Percentiles rank a stretch among this genome's conserved stretches.
Conservation (phyloP, 2,797 vertebrate genomes). For the Morelia viridis region DNA sequence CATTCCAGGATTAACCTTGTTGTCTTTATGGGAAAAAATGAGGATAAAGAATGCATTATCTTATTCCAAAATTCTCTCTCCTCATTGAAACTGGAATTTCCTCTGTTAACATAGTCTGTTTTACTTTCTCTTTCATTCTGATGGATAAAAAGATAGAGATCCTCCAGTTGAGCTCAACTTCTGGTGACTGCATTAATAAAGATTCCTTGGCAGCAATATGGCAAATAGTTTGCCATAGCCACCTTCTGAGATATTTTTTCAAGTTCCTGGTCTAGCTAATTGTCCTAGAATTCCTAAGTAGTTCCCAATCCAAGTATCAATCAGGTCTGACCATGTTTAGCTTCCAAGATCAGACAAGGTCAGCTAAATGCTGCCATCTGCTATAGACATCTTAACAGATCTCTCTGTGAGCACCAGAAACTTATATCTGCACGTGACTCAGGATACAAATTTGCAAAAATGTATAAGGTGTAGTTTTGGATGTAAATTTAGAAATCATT, state of each 20-base stretch:
- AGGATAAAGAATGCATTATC: not conserved
- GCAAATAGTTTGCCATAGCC: not conserved
- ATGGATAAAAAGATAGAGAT: not conserved
- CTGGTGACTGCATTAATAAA: not conserved
- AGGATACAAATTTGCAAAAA: not conserved
- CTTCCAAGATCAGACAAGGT: not conserved
- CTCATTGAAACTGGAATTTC: not conserved
- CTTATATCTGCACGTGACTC: not conserved
- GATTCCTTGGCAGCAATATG: not conserved
- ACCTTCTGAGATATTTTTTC: not conserved
- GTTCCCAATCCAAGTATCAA: not conserved
- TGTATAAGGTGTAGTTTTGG: not conserved
- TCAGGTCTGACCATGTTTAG: not conserved
- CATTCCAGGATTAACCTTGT: conserved; percentile 7
- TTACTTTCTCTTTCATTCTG: not conserved
- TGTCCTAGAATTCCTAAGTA: not conserved
- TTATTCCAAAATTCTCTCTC: not conserved
- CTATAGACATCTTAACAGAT: not conserved
- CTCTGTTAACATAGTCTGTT: not conserved
- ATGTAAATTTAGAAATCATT: not conserved
- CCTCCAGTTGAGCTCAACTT: not conserved
- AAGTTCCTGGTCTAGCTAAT: not conserved
- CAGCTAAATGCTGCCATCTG: not conserved
- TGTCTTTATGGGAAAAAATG: conserved; percentile 23
- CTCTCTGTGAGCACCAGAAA: not conserved